Base-by-base conservation (phyloP, 1,140 invertebrate species). In the Rhizoglyphus robini region DNA sequence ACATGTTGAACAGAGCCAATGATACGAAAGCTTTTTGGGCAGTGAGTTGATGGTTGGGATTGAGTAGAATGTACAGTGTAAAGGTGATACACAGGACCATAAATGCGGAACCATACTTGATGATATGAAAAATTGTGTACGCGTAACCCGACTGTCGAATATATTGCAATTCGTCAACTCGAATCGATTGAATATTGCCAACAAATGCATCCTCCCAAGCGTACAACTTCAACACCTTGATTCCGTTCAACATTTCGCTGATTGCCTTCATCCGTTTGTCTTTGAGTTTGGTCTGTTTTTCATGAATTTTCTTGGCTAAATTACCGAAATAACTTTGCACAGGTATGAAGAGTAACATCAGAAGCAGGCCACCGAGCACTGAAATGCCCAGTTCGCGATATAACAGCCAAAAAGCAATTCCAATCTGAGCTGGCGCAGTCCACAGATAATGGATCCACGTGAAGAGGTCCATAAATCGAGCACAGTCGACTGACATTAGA, bases 271-370 rank as follows among this genome's bases (percentile, higher is more conserved):
- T 73, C 62, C 78, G 69, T 20, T 70, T 63, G 68, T 79, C 79
- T 69, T 79, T 79, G 25, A 25, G 27, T 29, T 72, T 78, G 75
- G 65, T 91, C 78, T 62, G 75, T 74, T 69, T 77, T n/a, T n/a
- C n/a, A n/a, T n/a, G n/a, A n/a, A n/a, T n/a, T n/a, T n/a, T n/a
- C n/a, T n/a, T n/a, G n/a, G 76, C 3, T 81, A 84, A 74, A 86
- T 86, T 74, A 85, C 88, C 1, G 90, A 90, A 67, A 96, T 86
- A 49, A 87, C 77, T 3, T 76, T 96, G 96, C 4, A 95, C 75
- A 0, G 91, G 91, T 69, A 95, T 88, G 32, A 94, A 79, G 62
- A 94, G 81, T n/a, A 78, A 49, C 32, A 78, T 67, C 31, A 78
- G 65, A n/a, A 67, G 30, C 11, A 78, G 36, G 34, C 77, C 75